Base-by-base conservation (phyloP, 2,113 vertebrate species). In the Siphamia tubifer region DNA sequence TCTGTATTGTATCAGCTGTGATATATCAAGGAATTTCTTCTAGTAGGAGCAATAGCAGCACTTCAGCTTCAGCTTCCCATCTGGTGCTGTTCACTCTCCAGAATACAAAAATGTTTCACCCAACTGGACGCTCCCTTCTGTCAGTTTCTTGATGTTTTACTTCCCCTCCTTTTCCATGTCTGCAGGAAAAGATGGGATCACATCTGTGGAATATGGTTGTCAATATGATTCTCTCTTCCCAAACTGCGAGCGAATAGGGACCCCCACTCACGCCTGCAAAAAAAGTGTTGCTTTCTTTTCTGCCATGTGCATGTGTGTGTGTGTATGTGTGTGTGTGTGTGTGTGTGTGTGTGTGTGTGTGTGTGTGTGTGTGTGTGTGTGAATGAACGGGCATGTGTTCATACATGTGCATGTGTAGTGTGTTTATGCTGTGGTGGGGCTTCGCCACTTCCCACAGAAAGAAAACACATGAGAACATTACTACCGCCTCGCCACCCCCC, bases 401-500 rank as follows among this genome's bases (percentile, higher is more conserved):
- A 44, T 76, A 62, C 52, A 27, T 60, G 38, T 43, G 39, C 16
- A 30, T 31, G 9, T 43, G 45, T 8, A 15, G 73, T 58, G 58
- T 75, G 49, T 76, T 71, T 42, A 57, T 74, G 49, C 68, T 68
- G 61, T 27, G 60, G 76, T 68, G 60, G 73, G 54, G 66, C 69
- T 70, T 27, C 79, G 74, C 70, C 73, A 79, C 84, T 83, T 85
- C 77, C 74, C 66, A 77, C 77, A 81, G 58, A 79, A 81, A 70
- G 72, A 83, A 72, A 83, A 82, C 63, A 81, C 68, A 84, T 84
- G 79, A 78, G 79, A 88, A 74, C 76, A 73, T 82, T 43, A 81
- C 66, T 36, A 38, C 66, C n/a, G 11, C 61, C 68, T 57, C 58
- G 24, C 3, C 27, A 17, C 58, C 13, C 73, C 58, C 40, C 8